A percentile compares a stretch with the other conserved stretches of the same genome.
Conservation (phyloP, 2,797 vertebrate species). For the Gallirallus australis region DNA sequence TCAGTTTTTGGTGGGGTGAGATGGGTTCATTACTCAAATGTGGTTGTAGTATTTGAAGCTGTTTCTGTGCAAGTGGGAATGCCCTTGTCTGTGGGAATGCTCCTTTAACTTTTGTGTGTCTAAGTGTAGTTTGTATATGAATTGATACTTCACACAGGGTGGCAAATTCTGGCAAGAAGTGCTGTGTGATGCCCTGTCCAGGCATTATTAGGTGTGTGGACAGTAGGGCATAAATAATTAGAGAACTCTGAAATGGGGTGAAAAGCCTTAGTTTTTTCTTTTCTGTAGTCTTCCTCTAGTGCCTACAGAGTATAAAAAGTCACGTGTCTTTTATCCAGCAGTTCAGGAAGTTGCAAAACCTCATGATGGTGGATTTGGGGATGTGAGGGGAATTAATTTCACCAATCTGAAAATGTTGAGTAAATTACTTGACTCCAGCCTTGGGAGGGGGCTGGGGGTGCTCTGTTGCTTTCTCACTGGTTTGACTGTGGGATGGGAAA, state of each 20-base stretch:
- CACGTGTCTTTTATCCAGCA: not conserved
- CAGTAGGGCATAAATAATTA: not conserved
- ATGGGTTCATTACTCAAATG: not conserved
- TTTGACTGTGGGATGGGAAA: not conserved
- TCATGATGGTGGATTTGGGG: not conserved
- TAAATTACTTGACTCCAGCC: not conserved
- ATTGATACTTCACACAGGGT: not conserved
- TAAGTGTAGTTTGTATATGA: not conserved
- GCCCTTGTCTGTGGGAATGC: not conserved
- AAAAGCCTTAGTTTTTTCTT: not conserved
- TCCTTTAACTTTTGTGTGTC: not conserved
- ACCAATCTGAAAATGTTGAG: not conserved
- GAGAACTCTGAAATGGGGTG: not conserved
- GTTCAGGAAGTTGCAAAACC: not conserved
- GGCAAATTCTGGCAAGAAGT: not conserved
- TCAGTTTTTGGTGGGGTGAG: not conserved
- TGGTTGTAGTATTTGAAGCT: not conserved
- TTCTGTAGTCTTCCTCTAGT: not conserved
- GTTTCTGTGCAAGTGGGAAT: not conserved
- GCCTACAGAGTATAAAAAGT: not conserved
- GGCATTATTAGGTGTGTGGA: not conserved
- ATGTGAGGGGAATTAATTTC: not conserved
- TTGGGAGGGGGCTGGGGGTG: not conserved
- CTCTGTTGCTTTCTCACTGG: not conserved
- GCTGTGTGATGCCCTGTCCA: not conserved